Base-by-base conservation (phyloP, 1,140 invertebrate genomes). In the Drosophila pseudoananassae region DNA sequence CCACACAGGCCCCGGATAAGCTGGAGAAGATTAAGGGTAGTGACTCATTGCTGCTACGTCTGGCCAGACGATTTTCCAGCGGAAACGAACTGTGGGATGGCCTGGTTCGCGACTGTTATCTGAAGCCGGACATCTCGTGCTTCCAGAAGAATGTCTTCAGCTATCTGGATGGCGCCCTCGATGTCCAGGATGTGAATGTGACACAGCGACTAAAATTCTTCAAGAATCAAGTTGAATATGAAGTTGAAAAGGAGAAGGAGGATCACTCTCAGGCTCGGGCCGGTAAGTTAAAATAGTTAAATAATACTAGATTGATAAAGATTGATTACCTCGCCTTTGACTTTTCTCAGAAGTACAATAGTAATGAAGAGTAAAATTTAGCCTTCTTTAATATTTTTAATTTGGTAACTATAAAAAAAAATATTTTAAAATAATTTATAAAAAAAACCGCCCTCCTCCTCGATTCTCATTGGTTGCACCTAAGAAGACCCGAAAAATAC, bases 131-230 rank as follows among this genome's bases (percentile, higher is more conserved):
- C 40, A 93, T 96, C 76, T 94, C 94, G 40, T 97, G 96, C 78
- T 95, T 97, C 25, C 95, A 96, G 77, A 96, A 95, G 69, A 96
- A 95, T 76, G 94, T 96, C 4, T 95, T 95, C 76, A 92, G 93
- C 8, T 96, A 95, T 81, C 82, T 97, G 45, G 94, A 96, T 58
- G 92, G 93, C 10, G 94, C 93, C 17, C 92, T 97, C 27, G 93
- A 94, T 43, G 93, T 93, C 29, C 92, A 92, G 40, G 96, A 96
- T 82, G 92, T 96, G 6, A 94, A 94, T 29, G 92, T 96, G 0
- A 94, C 94, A n/a, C 93, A 94, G 79, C 94, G 95, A 65, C 87
- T 96, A n/a, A 93, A 93, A 54, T 94, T 97, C 79, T 94, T 92
- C 50, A 95, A 93, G 81, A 96, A 96, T 84, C 92, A 93, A 71